A percentile compares a stretch with the other conserved stretches of the same genome.
Evolutionary conservation across 1,140 invertebrate species (phyloP).

Genomic region (Caenorhabditis tropicalis): DNA sequence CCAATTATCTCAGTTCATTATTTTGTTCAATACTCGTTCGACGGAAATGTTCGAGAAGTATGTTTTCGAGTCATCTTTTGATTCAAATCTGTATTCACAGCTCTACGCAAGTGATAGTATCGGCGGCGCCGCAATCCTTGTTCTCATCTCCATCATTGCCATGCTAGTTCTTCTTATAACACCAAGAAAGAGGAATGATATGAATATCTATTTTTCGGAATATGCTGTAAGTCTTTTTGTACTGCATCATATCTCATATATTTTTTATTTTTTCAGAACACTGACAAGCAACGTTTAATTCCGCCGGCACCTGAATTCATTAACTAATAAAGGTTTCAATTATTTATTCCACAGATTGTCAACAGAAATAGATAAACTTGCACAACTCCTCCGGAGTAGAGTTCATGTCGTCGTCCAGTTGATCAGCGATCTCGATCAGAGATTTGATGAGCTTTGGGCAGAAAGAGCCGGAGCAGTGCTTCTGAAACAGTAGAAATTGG

Average conservation of each 20-base stretch:
- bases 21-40: constrained; percentile 18
- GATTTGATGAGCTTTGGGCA: not conserved
- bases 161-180: not conserved
- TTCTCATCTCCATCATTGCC: not conserved
- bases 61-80: not conserved
- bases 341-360: not conserved
- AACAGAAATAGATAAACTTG: not conserved
- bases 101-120: not conserved
- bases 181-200: constrained; percentile 13
- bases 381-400: not conserved
- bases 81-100: not conserved
- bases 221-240: not conserved
- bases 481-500: not conserved
- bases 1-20: not conserved
- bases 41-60: not conserved
- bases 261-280: not conserved
- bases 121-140: not conserved
- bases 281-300: not conserved
- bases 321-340: not conserved
- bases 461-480: not conserved
- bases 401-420: constrained; percentile 1
- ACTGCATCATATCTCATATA: not conserved
- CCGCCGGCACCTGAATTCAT: constrained; percentile 4
- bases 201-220: not conserved
- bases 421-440: constrained; percentile 14